Base-by-base conservation (phyloP, 2,797 vertebrate species). In the Sebastes oblongus region DNA sequence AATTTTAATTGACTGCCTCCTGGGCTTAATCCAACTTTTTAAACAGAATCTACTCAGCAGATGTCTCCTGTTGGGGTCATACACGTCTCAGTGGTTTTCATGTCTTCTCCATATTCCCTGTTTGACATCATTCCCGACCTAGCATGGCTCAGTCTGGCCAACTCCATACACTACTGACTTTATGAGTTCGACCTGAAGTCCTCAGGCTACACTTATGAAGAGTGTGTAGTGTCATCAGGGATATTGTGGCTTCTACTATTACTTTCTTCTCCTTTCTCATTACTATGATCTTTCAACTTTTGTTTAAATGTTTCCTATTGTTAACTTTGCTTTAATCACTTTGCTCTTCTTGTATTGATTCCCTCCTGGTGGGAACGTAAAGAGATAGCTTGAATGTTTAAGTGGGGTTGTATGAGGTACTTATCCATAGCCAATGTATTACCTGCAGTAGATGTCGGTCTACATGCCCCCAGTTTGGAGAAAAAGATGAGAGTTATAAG, bases 31-130 rank as follows among this genome's bases (percentile, higher is more conserved):
- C 27, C 24, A 66, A 32, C 55, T 56, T 52, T 70, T 69, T 27
- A 27, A 76, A 50, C 25, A 39, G 12, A 67, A 54, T 72, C 46
- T 30, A 36, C 39, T 75, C 52, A 46, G 74, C 74, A 81, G 71
- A 81, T 72, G 70, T 69, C 58, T 75, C 52, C 52, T 32, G 69
- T 56, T 13, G 2, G 42, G 24, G 54, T 64, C 42, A 50, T 34
- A 3, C 20, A 25, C 27, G 52, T 64, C 24, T 66, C 32, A 36
- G 64, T 24, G 36, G 52, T 54, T 67, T 66, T 2, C 2, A 24
- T 24, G 8, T 30, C 16, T 54, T 13, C 22, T 34, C 39, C 27
- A n/a, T 24, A 67, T 66, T 72, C 39, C n/a, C 46, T 66, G 27
- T 27, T 58, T 62, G 60, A 78, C 56, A 72, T 42, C 70, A 42